These are phyloP conservation scores for Hypothenemus hampei DNA, from an alignment of 1,140 invertebrate genomes.

Conservation along the genomic window DNA sequence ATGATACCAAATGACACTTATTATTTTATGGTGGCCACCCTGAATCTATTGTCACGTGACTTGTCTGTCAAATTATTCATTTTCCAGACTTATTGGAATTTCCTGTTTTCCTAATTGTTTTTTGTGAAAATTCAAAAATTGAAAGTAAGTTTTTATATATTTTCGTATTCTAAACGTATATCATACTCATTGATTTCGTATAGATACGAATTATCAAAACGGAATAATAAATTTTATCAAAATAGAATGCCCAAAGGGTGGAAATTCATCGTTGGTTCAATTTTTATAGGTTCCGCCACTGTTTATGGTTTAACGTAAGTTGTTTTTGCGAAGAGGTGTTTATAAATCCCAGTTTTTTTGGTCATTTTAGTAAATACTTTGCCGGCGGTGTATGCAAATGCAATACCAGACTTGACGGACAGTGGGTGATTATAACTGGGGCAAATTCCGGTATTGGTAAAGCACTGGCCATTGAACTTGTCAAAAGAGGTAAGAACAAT, in stretches of 20 bases:
- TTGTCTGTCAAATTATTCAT: too few relatives aligned
- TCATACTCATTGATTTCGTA: too few relatives aligned
- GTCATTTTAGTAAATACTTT: slow-evolving; percentile 43
- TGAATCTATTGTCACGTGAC: too few relatives aligned
- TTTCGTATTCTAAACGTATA: too few relatives aligned
- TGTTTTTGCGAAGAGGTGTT: slow-evolving; percentile 1
- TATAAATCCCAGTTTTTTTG: slow-evolving; percentile 2
- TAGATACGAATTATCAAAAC: too few relatives aligned
- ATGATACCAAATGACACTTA: too few relatives aligned
- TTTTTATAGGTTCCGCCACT: slow-evolving; percentile 36
- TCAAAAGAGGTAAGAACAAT: slow-evolving; percentile 38
- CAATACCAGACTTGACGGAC: slow-evolving; percentile 45
- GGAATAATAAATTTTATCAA: too few relatives aligned
- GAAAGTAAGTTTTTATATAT: too few relatives aligned
- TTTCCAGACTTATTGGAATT: too few relatives aligned
- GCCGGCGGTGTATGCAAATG: slow-evolving; percentile 43
- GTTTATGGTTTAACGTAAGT: slow-evolving; percentile 41
- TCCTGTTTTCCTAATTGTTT: too few relatives aligned
- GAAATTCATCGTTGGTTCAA: slow-evolving; percentile 37
- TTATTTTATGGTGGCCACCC: too few relatives aligned
- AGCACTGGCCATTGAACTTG: slow-evolving; percentile 50
- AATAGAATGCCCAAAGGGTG: slow-evolving; percentile 32
- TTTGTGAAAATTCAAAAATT: too few relatives aligned
- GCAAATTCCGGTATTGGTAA: slow-evolving; percentile 58
- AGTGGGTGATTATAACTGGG: slow-evolving; percentile 56